Evolutionary conservation across 2,113 vertebrate genomes (phyloP).

Genomic region (Protomyctophum bolini): DNA sequence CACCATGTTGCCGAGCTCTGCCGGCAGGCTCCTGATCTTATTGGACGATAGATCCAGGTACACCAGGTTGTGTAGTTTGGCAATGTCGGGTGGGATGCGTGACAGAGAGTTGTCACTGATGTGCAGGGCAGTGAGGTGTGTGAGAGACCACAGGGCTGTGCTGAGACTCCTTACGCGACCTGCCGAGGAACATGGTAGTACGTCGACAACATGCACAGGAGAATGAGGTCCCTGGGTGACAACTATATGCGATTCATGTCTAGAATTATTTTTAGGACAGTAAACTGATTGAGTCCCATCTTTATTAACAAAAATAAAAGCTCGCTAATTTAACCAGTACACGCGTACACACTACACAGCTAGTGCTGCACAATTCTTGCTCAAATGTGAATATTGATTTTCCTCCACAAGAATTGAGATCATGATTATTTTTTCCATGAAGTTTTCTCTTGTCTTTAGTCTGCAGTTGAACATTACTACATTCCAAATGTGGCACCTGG

Average conservation of each 20-base stretch:
- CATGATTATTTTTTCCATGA: no score
- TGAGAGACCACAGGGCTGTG: constrained; percentile 94
- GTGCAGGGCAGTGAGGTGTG: constrained; percentile 98
- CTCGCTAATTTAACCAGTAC: no score
- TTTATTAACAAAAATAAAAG: background rate
- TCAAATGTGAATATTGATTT: no score
- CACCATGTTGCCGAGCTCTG: constrained; percentile 99
- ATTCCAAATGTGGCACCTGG: no score
- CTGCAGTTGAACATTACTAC: no score
- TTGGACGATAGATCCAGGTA: constrained; percentile 98
- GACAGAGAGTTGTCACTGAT: constrained; percentile 98
- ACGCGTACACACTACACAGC: no score
- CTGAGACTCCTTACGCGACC: constrained; percentile 96
- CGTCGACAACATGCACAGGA: background rate
- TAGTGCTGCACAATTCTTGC: no score
- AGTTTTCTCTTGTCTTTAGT: no score
- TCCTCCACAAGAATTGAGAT: no score
- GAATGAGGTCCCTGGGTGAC: background rate
- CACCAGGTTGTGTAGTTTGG: constrained; percentile 98
- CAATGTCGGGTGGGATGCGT: constrained; percentile 98
- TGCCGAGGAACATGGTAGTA: constrained; percentile 43
- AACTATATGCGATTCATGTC: background rate
- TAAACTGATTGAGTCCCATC: background rate
- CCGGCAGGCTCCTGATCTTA: constrained; percentile 97
- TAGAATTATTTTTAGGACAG: background rate